Conservation (phyloP, 2,113 vertebrate genomes). For the Pygoscelis adeliae region DNA sequence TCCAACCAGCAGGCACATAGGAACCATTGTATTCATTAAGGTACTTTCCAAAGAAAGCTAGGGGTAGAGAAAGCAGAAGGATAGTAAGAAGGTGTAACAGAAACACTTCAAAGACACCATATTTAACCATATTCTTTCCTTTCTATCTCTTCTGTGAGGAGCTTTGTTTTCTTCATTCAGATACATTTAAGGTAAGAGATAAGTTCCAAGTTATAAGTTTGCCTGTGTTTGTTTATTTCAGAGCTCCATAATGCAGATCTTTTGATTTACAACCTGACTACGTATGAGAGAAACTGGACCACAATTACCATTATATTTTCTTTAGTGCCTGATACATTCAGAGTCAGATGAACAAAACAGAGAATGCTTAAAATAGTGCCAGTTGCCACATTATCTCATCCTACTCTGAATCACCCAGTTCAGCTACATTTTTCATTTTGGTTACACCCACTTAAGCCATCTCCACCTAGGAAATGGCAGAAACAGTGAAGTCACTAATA, state of each 20-base stretch:
- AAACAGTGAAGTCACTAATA: not conserved
- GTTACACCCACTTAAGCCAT: not conserved
- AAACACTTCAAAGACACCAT: not conserved
- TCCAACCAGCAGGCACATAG: slow-evolving; percentile 96
- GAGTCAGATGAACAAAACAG: not conserved
- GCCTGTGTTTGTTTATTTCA: not conserved
- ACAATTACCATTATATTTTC: not conserved
- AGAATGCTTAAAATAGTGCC: not conserved
- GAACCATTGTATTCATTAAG: slow-evolving; percentile 97
- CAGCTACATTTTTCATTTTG: not conserved
- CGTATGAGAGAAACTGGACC: not conserved
- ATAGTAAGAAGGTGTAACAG: not conserved
- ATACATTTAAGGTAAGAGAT: not conserved
- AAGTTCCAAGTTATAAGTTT: not conserved
- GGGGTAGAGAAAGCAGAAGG: not conserved
- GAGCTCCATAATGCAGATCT: not conserved
- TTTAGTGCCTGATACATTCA: not conserved
- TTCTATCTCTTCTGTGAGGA: not conserved
- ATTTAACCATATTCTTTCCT: not conserved
- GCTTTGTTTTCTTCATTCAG: not conserved
- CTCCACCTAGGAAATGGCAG: not conserved
- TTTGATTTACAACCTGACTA: not conserved
- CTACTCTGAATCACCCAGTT: not conserved
- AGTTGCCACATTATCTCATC: slow-evolving; percentile 20
- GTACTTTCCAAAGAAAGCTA: slow-evolving; percentile 97